Base-by-base conservation (phyloP, 2,888 invertebrate species). In the Emmelina monodactyla region DNA sequence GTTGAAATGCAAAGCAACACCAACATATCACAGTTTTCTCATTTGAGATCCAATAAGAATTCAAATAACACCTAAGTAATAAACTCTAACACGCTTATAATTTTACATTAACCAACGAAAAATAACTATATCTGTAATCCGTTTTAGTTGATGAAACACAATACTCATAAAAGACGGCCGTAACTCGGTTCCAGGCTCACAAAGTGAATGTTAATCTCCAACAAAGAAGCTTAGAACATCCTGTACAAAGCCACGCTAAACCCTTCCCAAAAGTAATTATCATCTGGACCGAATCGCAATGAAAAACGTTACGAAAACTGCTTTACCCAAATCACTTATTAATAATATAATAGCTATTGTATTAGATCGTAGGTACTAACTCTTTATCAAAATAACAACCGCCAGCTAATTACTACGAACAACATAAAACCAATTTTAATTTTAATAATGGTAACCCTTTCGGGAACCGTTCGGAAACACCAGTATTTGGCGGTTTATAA, bases 251-350 rank as follows among this genome's bases (percentile, higher is more conserved):
- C 43, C 42, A 45, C 44, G 46, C 45, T 58, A 69, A 70, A 72
- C 75, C 73, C 68, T 62, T 63, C 68, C 73, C 73, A 69, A 59
- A 75, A 71, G 75, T 75, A 75, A 76, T 76, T 73, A 76, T 70
- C 67, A 70, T 62, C 59, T 59, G 59, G 64, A 62, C 66, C 65
- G 59, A 72, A 70, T 69, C 64, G 70, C 75, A 76, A 76, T 76
- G 72, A 73, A 75, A 76, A 75, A 73, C 68, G 59, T 64, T 63
- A 59, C 66, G 70, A 75, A 72, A 72, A 71, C 71, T 63, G 70
- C 62, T 70, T 61, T 59, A 59, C 51, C 49, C 68, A 61, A 62
- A 69, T 71, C 59, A 51, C 60, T 62, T 55, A 61, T 75, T 58
- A 73, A 75, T 72, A 70, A 64, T 75, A 58, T 45, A 73, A 55